Conservation (phyloP, 2,797 vertebrate species). For the Sebastolobus altivelis region DNA sequence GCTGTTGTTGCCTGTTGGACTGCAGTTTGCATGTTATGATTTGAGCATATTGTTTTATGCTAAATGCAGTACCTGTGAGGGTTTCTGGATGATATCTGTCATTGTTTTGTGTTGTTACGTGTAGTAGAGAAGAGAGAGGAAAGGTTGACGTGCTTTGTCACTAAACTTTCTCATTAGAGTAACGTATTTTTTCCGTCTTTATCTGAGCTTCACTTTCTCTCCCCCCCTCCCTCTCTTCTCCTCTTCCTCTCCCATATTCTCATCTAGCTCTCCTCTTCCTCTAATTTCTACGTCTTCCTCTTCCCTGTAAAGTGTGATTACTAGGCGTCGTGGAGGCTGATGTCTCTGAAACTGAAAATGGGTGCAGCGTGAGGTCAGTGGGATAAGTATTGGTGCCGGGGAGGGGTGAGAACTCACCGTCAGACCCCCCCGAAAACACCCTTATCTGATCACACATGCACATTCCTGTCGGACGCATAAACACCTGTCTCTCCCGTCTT, state of each 20-base stretch:
- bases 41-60: no score
- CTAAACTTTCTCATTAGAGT: neutral
- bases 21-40: no score
- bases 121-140: neutral
- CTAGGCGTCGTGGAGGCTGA: conserved; percentile 20
- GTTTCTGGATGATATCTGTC: no score
- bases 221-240: neutral
- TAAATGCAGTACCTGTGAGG: no score
- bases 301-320: conserved; percentile 6
- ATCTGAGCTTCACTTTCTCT: neutral
- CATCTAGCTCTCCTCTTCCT: neutral
- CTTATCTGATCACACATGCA: conserved; percentile 61
- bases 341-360: conserved; percentile 4
- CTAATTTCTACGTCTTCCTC: neutral
- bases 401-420: conserved; percentile 28
- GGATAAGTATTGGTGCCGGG: conserved; percentile 57
- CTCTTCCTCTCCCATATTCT: neutral
- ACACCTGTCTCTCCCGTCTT: conserved; percentile 20
- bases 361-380: conserved; percentile 60
- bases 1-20: no score
- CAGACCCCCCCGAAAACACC: conserved; percentile 6
- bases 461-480: neutral
- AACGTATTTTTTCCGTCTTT: neutral
- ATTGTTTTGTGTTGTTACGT: no score
- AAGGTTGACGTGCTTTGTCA: neutral